These are phyloP conservation scores for Phalacrocorax brasilianus DNA, from an alignment of 2,113 vertebrate genomes.

Conservation along the genomic window DNA sequence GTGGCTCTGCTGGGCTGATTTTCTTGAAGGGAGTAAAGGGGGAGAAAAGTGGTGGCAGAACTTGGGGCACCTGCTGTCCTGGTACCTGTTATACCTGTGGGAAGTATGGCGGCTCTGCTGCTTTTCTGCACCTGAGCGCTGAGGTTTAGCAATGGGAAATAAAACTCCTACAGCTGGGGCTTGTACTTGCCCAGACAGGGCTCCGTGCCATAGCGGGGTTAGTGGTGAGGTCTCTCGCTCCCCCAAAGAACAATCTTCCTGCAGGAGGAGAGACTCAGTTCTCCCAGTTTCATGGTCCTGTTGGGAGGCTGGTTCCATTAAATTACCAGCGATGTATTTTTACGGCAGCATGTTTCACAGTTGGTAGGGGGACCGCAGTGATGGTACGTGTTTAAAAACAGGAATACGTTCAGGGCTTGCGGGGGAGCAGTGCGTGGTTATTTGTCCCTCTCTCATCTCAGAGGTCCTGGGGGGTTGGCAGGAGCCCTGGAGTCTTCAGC, in stretches of 20 bases:
- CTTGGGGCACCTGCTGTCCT: neutral
- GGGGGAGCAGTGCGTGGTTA: accelerated
- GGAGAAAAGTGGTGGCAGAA: neutral
- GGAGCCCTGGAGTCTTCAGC: neutral
- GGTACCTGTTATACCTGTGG: neutral
- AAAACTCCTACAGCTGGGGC: neutral
- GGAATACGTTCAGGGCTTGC: neutral
- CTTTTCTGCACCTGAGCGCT: accelerated
- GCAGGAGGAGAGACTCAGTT: neutral
- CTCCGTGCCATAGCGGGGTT: accelerated
- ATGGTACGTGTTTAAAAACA: accelerated
- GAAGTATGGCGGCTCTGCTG: neutral
- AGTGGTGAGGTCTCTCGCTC: neutral
- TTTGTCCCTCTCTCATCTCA: neutral
- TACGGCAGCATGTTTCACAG: neutral
- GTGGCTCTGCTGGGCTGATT: accelerated
- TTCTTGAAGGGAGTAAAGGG: neutral
- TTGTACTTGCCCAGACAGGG: neutral
- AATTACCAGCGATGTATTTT: neutral
- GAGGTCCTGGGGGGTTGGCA: neutral
- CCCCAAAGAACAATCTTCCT: neutral
- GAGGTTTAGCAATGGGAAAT: neutral
- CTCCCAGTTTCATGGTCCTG: neutral
- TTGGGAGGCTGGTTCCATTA: neutral
- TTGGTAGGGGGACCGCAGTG: too few relatives aligned